Percentiles rank a stretch among this genome's conserved stretches.
phyloP scores from a whole-genome alignment of 2,797 vertebrate genomes.

The Falco naumanni region DNA sequence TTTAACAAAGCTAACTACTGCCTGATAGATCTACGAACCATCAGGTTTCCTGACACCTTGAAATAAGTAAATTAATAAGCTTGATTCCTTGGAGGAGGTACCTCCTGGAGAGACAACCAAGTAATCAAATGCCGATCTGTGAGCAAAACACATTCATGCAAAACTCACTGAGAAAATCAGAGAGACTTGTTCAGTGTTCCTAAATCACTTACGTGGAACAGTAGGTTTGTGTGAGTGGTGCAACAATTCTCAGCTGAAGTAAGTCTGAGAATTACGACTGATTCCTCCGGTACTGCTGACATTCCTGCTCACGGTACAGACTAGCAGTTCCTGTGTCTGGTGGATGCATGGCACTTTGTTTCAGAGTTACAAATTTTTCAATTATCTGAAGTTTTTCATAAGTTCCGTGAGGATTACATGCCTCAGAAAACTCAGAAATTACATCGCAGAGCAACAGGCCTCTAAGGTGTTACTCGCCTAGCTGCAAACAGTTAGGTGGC shows the following conservation, averaged over 20 bases:
- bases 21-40: background rate
- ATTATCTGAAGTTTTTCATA: background rate
- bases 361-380: background rate
- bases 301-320: background rate
- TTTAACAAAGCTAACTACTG: background rate
- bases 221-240: background rate
- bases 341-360: background rate
- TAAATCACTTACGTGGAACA: background rate
- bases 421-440: background rate
- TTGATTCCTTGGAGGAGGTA: background rate
- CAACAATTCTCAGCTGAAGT: background rate
- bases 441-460: background rate
- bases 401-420: background rate
- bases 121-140: background rate
- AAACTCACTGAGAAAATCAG: background rate
- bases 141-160: background rate
- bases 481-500: background rate
- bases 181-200: background rate
- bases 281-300: background rate
- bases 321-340: background rate
- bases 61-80: background rate
- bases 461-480: background rate
- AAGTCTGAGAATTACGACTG: background rate
- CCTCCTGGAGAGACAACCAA: background rate
- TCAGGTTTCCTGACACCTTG: background rate